Evolutionary conservation across 2,113 vertebrate genomes (phyloP), one percentile per base, ranked within the genome.

Genomic region (Cryptomyrus ogoouensis): DNA sequence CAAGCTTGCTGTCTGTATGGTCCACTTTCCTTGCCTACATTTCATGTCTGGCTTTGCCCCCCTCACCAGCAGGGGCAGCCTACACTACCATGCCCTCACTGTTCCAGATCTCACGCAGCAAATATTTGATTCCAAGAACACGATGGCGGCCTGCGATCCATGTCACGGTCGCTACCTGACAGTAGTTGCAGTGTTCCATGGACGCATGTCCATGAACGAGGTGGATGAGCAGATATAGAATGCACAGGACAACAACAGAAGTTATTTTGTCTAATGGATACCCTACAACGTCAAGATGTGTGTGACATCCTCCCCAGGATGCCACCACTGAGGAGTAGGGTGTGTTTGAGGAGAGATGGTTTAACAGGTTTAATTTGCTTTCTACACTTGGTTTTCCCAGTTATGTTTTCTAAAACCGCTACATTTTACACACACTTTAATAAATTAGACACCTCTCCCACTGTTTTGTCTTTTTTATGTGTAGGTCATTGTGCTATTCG

Each of bases 321-420:
- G 98, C 98, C 91, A 98, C 98, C 0, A 98, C 98, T 0, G 98
- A 99, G 90, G 98, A 99, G 92, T 98, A 98, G 93, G 98, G 98
- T 0, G 98, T 98, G 93, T 99, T 98, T 24, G 98, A 70, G n/a
- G 62, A 13, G n/a, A 70, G 10, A 27, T 70, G 62, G n/a, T 3
- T 12, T 27, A 27, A 62, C 53, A 56, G 53, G 8, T 10, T 62
- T 31, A 1, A 13, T 70, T 13, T 70, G 10, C n/a, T 31, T 27
- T 31, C n/a, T 31, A 13, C 62, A 31, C 58, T 66, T 27, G 53
- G 56, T 62, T 62, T 62, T n/a, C 24, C 24, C 24, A 9, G 24
- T n/a, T 62, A 17, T 53, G 53, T 62, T 62, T 62, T 62, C 56
- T 8, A n/a, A n/a, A 62, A 62, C 56, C 9, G 56, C 56, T 62